Conservation (phyloP, 2,888 invertebrate species). For the Parnassius smintheus region DNA sequence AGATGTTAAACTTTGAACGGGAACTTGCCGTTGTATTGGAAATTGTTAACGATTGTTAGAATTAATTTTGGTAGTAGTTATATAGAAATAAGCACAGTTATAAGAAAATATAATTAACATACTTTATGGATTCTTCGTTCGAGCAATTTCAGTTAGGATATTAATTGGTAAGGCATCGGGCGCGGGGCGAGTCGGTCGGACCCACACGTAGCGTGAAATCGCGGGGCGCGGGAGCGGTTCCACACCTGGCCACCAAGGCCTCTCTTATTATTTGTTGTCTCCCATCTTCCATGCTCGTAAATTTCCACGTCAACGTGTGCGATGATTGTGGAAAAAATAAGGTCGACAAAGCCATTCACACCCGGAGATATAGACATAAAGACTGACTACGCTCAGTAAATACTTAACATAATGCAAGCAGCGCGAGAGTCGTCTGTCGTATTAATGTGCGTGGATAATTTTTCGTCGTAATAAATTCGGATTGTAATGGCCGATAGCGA, state of each 20-base stretch:
- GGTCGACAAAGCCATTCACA: slow-evolving; percentile 74
- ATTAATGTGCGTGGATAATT: slow-evolving; percentile 76
- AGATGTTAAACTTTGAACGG: too few species aligned
- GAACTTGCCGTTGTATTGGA: too few species aligned
- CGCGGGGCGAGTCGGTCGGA: slow-evolving; percentile 43
- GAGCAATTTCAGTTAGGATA: slow-evolving; percentile 70
- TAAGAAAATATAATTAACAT: neutral
- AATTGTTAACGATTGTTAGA: neutral
- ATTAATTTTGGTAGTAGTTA: neutral
- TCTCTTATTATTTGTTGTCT: slow-evolving; percentile 78
- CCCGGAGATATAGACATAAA: slow-evolving; percentile 63
- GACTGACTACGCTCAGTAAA: slow-evolving; percentile 50
- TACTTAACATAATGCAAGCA: slow-evolving; percentile 46
- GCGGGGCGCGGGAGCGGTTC: slow-evolving; percentile 66
- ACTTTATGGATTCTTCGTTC: slow-evolving; percentile 40
- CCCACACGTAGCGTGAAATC: slow-evolving; percentile 80
- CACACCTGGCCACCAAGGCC: slow-evolving; percentile 67
- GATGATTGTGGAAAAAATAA: slow-evolving; percentile 75
- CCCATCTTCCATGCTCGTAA: slow-evolving; percentile 78
- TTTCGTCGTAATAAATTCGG: slow-evolving; percentile 78
- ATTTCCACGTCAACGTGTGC: slow-evolving; percentile 79
- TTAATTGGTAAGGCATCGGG: slow-evolving; percentile 62
- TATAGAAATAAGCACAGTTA: slow-evolving; percentile 6
- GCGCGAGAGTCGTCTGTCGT: slow-evolving; percentile 44
- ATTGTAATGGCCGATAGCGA: slow-evolving; percentile 73